Base-by-base conservation (phyloP, 2,888 invertebrate species). In the Cosmia pyralina region DNA sequence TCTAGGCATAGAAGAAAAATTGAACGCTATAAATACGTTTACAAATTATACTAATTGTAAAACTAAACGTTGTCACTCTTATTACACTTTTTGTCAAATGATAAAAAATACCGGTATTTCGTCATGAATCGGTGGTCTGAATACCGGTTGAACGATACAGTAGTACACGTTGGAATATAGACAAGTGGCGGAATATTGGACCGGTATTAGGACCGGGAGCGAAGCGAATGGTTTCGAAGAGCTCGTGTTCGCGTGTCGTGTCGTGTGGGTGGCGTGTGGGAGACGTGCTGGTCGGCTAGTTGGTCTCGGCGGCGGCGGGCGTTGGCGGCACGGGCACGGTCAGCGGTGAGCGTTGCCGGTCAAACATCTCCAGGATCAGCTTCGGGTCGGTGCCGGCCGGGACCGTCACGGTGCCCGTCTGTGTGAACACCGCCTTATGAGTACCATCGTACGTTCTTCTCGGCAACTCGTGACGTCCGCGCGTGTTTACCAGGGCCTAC, bases 281-380 rank as follows among this genome's bases (percentile, higher is more conserved):
- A 0, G 41, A 15, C 2, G 38, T n/a, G 46, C 28, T 22, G 38
- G 53, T 6, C 15, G 34, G 46, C 73, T 88, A 91, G 85, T 92
- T 89, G 55, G 92, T 88, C 67, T 93, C 92, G 72, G 93, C 87
- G 84, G 92, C 64, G 17, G 82, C 66, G 17, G 79, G 79, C 57
- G 72, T 78, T 17, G 94, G 93, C 72, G 95, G 94, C 77, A 94
- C 92, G 72, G 96, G 96, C 74, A 93, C 94, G 85, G 91, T 72
- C 75, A 96, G 94, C 69, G 96, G 95, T 75, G 93, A 89, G 60
- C 96, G 93, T 81, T 95, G 96, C 28, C 96, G 94, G 93, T 96
- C 96, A 94, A 96, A 96, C 96, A 96, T 96, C 94, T 96, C 96
- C 85, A 96, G 94, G 87, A 96, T 96, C 88, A 96, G 94, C 93